Evolutionary conservation across 2,113 vertebrate genomes (phyloP).

Genomic region (Indri indri): DNA sequence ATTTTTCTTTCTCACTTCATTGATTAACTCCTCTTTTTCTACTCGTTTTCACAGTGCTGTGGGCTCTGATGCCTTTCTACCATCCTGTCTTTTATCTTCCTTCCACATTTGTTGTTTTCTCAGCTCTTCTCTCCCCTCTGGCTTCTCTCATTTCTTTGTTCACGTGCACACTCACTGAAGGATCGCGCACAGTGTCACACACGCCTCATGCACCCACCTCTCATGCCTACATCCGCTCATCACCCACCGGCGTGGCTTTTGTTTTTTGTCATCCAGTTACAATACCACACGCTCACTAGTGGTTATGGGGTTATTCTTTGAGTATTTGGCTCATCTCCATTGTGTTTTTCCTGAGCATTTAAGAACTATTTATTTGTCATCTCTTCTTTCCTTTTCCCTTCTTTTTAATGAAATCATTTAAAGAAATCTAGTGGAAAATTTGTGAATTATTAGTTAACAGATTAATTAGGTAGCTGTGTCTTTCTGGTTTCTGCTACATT

Average conservation of each 20-base stretch:
- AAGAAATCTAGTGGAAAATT: neutral
- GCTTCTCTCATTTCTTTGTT: neutral
- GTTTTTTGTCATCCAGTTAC: neutral
- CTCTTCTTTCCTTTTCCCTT: neutral
- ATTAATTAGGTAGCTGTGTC: neutral
- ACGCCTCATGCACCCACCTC: neutral
- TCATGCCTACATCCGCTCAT: rapidly evolving
- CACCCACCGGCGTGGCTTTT: neutral
- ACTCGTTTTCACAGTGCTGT: neutral
- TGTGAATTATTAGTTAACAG: neutral
- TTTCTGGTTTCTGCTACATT: neutral
- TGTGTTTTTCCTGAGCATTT: neutral
- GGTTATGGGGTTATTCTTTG: neutral
- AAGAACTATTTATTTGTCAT: neutral
- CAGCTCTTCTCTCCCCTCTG: neutral
- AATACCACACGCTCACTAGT: neutral
- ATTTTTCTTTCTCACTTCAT: neutral
- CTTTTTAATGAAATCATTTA: neutral
- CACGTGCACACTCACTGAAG: no score
- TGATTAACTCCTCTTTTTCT: neutral
- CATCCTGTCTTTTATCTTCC: neutral
- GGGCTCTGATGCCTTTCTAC: neutral
- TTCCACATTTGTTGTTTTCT: neutral
- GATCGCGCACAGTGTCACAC: neutral
- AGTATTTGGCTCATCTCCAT: neutral